phyloP scores from a whole-genome alignment of 2,113 vertebrate genomes.

The Phyllostomus hastatus region DNA sequence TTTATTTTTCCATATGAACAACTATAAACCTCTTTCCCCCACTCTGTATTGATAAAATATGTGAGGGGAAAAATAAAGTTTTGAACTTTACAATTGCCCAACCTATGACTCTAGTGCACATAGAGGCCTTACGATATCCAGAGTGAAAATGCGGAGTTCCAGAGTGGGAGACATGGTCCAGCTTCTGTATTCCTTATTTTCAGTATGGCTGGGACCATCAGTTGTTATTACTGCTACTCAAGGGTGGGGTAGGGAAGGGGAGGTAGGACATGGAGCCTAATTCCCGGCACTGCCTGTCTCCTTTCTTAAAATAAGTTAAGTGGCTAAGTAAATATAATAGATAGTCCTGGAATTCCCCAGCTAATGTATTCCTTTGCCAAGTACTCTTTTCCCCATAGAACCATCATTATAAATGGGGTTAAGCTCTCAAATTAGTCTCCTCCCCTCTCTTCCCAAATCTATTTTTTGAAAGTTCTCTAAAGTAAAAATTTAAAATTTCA shows the following conservation, averaged over 20 bases:
- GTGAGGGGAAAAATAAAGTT: neutral
- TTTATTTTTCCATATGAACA: neutral
- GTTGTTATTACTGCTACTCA: neutral
- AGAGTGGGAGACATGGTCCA: neutral
- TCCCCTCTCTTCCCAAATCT: conserved; percentile 18
- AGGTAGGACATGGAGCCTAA: neutral
- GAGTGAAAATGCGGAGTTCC: neutral
- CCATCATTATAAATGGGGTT: conserved; percentile 15
- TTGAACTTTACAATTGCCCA: neutral
- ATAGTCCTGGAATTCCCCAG: neutral
- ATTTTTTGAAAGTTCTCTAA: conserved; percentile 20
- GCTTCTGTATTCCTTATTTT: neutral
- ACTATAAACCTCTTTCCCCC: neutral
- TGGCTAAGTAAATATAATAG: neutral
- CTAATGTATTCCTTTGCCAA: neutral
- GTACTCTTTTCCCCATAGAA: neutral
- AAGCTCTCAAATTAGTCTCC: conserved; percentile 30
- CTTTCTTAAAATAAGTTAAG: conserved; percentile 41
- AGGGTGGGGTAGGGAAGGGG: neutral
- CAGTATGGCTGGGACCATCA: neutral
- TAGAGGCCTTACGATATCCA: neutral
- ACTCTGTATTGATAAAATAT: neutral
- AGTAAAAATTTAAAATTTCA: conserved; percentile 17
- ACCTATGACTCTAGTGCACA: neutral
- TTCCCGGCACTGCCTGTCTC: neutral